Evolutionary conservation across 2,113 vertebrate species (phyloP), one percentile per base, ranked within the genome.

Genomic region (Xiphias gladius): DNA sequence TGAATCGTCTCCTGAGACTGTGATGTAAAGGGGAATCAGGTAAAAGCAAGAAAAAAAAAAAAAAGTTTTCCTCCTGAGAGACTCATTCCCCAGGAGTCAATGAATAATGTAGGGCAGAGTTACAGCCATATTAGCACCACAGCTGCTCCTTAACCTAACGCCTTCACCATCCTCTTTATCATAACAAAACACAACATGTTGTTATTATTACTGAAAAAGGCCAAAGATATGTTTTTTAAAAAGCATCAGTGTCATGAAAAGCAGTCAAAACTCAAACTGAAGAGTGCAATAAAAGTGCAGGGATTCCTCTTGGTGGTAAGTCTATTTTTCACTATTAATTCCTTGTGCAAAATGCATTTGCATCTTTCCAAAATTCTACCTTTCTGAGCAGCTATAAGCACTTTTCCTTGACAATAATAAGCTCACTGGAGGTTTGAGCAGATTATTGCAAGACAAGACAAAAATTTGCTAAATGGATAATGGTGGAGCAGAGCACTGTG

Each of bases 381-480:
- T 85, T 79, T 83, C 73, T 61, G 48, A 43, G 35, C 89, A 83
- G 90, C 91, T 84, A 89, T 89, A 90, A 93, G 93, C 90, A 92
- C 86, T 93, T 93, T 93, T 93, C 88, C 85, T 88, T 83, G 80
- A 83, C 89, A 83, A 91, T 93, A 94, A 94, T 92, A 92, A 90
- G 91, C 73, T 91, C 93, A 87, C 92, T 85, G 67, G 93, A 90
- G 93, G 87, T 54, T 93, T 80, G 5, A 55, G 75, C 76, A 89
- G 88, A 93, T 94, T 92, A 92, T 85, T 93, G 92, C 90, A 91
- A 92, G 91, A 92, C 91, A 86, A 91, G 91, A 87, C 84, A 87
- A 92, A 93, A 91, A 88, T 88, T 59, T 93, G 91, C 92, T 91
- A 94, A 93, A 94, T 92, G 93, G 92, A 91, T 92, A 92, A 94